phyloP scores from a whole-genome alignment of 2,888 invertebrate species.

The Drosophila setosimentum region DNA sequence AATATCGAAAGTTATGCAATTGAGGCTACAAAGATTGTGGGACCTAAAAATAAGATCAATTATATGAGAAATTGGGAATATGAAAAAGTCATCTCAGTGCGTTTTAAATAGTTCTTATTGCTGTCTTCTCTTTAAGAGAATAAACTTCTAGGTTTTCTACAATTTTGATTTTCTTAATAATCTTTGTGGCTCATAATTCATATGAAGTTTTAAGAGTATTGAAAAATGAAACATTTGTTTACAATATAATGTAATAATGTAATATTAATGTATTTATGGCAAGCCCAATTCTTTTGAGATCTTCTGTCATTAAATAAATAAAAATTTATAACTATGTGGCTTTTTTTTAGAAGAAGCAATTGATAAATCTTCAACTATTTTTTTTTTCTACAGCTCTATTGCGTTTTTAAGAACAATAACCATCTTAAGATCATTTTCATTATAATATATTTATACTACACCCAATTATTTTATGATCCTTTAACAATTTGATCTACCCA shows the following conservation, averaged over 20 bases:
- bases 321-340: background rate
- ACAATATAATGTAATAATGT: too few relatives aligned
- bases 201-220: too few relatives aligned
- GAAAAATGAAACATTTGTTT: too few relatives aligned
- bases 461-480: too few relatives aligned
- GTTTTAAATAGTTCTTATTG: background rate
- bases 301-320: background rate
- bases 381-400: background rate
- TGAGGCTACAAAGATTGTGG: background rate
- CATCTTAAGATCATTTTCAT: background rate
- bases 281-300: background rate
- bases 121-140: background rate
- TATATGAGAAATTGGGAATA: background rate
- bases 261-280: too few relatives aligned
- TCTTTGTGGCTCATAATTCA: background rate
- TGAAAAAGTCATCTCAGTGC: background rate
- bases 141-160: rapidly evolving
- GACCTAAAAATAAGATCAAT: background rate
- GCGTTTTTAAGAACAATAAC: background rate
- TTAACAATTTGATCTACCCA: background rate
- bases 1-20: background rate
- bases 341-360: background rate
- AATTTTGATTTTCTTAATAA: background rate
- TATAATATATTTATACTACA: background rate
- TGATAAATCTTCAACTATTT: background rate